These are phyloP conservation scores for Pasiphila rectangulata DNA, from an alignment of 2,888 invertebrate genomes.

Conservation along the genomic window DNA sequence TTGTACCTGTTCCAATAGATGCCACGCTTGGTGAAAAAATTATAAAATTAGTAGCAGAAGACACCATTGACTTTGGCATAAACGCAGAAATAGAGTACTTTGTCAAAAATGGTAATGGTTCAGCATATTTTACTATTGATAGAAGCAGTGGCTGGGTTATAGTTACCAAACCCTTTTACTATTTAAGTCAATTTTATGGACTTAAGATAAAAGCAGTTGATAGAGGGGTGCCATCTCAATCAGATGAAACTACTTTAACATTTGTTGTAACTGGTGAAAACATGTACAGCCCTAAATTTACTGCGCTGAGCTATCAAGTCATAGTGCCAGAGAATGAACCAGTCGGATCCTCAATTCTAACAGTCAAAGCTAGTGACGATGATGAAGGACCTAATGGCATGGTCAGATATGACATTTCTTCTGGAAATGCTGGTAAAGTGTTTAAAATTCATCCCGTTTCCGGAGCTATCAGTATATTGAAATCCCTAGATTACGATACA, in stretches of 20 bases:
- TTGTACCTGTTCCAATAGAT: slow-evolving; percentile 91
- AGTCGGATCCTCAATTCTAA: slow-evolving; percentile 90
- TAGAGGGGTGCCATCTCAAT: slow-evolving; percentile 92
- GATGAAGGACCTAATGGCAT: slow-evolving; percentile 95
- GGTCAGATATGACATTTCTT: slow-evolving; percentile 90
- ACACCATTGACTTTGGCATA: slow-evolving; percentile 90
- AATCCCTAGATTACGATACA: slow-evolving; percentile 92
- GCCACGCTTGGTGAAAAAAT: slow-evolving; percentile 86
- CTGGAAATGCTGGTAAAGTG: slow-evolving; percentile 89
- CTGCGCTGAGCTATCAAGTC: slow-evolving; percentile 91
- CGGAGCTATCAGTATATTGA: slow-evolving; percentile 89
- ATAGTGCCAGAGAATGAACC: slow-evolving; percentile 96
- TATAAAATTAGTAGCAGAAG: slow-evolving; percentile 86
- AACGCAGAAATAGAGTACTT: slow-evolving; percentile 93
- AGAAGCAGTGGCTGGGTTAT: slow-evolving; percentile 90
- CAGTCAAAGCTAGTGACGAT: slow-evolving; percentile 90
- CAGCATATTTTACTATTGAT: slow-evolving; percentile 87
- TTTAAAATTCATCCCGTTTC: slow-evolving; percentile 89
- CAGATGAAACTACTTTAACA: slow-evolving; percentile 86
- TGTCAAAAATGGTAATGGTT: slow-evolving; percentile 88
- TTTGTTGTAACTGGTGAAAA: slow-evolving; percentile 94
- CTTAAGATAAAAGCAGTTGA: slow-evolving; percentile 89
- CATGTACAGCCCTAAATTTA: slow-evolving; percentile 88
- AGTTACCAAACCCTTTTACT: slow-evolving; percentile 81
- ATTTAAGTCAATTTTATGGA: slow-evolving; percentile 83